phyloP scores from a whole-genome alignment of 64 coral and sea anemone genomes.

The Actinia tenebrosa region DNA sequence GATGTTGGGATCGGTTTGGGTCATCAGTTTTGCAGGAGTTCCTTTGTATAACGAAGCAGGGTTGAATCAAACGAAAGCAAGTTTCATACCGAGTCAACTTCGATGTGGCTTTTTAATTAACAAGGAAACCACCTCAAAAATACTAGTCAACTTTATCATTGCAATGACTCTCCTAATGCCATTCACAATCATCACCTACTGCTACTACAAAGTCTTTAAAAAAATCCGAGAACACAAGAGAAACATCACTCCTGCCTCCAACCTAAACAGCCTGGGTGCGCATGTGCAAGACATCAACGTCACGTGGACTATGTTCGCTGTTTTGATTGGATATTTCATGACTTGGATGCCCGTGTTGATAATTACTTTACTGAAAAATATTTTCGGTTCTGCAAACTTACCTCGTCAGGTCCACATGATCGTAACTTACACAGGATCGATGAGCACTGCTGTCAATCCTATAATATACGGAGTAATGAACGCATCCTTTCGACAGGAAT shows the following conservation, averaged over 20 bases:
- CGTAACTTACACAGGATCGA: background rate
- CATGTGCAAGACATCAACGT: constrained; percentile 59
- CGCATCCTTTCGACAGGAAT: constrained; percentile 24
- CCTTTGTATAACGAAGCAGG: background rate
- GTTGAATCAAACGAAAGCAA: background rate
- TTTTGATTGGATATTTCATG: constrained; percentile 7
- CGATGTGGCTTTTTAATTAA: background rate
- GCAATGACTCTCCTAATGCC: background rate
- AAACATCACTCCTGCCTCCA: background rate
- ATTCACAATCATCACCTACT: constrained; percentile 22
- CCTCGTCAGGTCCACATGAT: constrained; percentile 36
- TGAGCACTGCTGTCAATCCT: constrained; percentile 27
- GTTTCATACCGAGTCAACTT: background rate
- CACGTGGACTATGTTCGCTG: constrained; percentile 31
- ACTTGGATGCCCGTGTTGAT: constrained; percentile 16
- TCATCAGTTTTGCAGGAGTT: background rate
- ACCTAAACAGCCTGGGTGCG: background rate
- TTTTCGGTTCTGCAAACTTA: background rate
- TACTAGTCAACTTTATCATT: constrained; percentile 14
- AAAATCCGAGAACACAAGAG: constrained; percentile 25
- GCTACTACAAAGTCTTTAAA: constrained; percentile 40
- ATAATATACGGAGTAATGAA: constrained; percentile 42
- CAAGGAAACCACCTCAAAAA: constrained; percentile 15
- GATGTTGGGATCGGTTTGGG: constrained; percentile 5
- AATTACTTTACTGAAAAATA: constrained; percentile 1